These are phyloP conservation scores for Psophia crepitans DNA, from an alignment of 2,113 vertebrate genomes.

Conservation along the genomic window DNA sequence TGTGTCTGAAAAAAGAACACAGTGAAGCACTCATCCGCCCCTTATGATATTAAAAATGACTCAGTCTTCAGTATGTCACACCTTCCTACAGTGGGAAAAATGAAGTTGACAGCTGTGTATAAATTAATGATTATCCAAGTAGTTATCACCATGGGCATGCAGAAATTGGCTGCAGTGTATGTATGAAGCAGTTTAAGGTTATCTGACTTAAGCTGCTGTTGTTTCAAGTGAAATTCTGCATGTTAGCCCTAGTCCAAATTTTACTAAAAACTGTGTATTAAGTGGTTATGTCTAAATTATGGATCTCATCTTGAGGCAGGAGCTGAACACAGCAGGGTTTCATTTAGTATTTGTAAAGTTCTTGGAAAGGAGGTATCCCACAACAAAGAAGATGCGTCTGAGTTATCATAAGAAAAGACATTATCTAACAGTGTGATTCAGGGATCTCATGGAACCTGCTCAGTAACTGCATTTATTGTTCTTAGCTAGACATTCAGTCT, in stretches of 20 bases:
- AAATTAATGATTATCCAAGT: not conserved
- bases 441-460: not conserved
- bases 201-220: not conserved
- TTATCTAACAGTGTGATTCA: not conserved
- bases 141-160: not conserved
- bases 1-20: not conserved
- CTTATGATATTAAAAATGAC: not conserved
- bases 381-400: not conserved
- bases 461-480: not conserved
- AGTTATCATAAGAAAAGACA: not conserved
- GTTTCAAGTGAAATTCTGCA: not conserved
- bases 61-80: not conserved
- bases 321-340: not conserved
- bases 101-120: not conserved
- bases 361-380: not conserved
- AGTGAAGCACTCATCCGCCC: not conserved
- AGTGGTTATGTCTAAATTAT: not conserved
- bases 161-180: not conserved
- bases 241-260: not conserved
- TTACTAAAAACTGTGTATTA: not conserved
- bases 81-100: not conserved
- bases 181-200: not conserved
- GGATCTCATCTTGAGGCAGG: not conserved
- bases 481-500: not conserved
- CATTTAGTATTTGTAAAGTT: not conserved